Evolutionary conservation across 2,797 vertebrate species (phyloP), one percentile per base, ranked within the genome.

Genomic region (Anabas testudineus): DNA sequence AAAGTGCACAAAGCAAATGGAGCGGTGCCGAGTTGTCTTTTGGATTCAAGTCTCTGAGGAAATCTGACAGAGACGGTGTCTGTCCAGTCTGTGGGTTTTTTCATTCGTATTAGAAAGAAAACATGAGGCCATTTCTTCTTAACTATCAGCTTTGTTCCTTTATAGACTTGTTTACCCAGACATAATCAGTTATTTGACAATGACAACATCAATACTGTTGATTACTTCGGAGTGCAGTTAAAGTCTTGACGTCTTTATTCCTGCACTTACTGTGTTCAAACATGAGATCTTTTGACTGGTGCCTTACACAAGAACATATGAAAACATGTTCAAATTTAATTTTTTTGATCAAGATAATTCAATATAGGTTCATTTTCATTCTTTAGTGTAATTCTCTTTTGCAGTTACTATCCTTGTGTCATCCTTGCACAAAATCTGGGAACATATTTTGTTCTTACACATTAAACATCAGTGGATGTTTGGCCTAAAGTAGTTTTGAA

Each of bases 1-100:
- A 74, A 86, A 70, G 71, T 62, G 59, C 66, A 80, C 83, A 75
- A 86, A 85, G 73, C 68, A 70, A 86, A 86, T 78, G 74, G 65
- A 80, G 81, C 63, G 5, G 47, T 80, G 63, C 75, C 74, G 43
- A 82, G 59, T 73, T 78, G 76, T 85, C 47, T 82, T 56, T 62
- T 81, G 69, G 76, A 81, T 66, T 71, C 24, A 10, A 60, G 67
- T 63, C 65, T 73, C 75, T 43, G 60, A 79, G 80, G 70, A 85
- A 70, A 74, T 57, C 62, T 76, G 66, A 51, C 47, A 2, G 24
- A 75, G 67, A 46, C 47, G 36, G 66, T 67, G 71, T 78, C 71
- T 76, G 37, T 71, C 56, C 78, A 7, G 68, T 67, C 62, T 70
- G 51, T 70, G 76, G 72, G 74, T 58, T 75, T 67, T 59, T 56